Conservation (phyloP, 2,888 invertebrate species). For the Adineta ricciae region DNA sequence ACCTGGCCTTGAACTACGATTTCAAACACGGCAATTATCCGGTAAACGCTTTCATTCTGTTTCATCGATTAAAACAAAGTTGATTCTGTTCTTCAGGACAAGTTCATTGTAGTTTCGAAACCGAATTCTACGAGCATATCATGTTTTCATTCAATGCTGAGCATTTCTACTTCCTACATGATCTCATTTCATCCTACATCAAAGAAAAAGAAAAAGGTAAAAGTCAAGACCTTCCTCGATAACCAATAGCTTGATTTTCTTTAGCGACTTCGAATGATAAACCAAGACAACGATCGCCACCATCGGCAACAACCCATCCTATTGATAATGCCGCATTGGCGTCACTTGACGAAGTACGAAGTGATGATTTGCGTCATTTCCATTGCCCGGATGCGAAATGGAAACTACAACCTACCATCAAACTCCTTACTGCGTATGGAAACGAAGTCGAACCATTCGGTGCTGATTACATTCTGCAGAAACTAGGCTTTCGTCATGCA, state of each 20-base stretch:
- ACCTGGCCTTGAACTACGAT: constrained; percentile 78
- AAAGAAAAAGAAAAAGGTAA: constrained; percentile 63
- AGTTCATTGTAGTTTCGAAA: constrained; percentile 78
- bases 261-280: constrained; percentile 40
- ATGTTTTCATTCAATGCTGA: constrained; percentile 92
- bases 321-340: not conserved
- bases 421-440: constrained; percentile 66
- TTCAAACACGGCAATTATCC: constrained; percentile 83
- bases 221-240: too few relatives aligned
- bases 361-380: constrained; percentile 76
- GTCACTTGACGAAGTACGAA: constrained; percentile 41
- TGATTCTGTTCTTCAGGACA: not conserved
- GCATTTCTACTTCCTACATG: constrained; percentile 92
- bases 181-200: constrained; percentile 85
- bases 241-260: too few relatives aligned
- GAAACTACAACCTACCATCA: constrained; percentile 72
- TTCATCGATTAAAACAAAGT: too few relatives aligned
- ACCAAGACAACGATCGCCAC: not conserved
- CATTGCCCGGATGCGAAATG: constrained; percentile 71
- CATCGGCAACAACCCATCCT: constrained; percentile 35
- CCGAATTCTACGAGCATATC: constrained; percentile 95
- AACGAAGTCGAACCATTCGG: constrained; percentile 95
- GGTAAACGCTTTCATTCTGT: too few relatives aligned
- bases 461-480: constrained; percentile 92
- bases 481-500: constrained; percentile 90